Conservation (phyloP, 2,888 invertebrate species). For the Barypeithes pellucidus region DNA sequence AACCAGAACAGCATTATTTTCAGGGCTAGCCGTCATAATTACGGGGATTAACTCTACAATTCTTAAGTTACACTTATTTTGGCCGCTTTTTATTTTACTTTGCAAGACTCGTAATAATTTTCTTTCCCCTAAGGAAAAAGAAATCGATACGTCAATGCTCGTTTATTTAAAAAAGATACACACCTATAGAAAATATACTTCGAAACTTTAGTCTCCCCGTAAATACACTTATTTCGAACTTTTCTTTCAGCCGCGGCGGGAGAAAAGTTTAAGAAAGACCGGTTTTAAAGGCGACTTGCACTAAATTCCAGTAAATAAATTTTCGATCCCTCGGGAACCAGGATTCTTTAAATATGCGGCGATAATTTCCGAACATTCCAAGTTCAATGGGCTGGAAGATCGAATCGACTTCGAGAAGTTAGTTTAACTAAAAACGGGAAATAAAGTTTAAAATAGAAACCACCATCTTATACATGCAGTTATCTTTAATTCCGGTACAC, state of each 20-base stretch:
- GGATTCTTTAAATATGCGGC: constrained; percentile 51
- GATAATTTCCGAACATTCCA: constrained; percentile 51
- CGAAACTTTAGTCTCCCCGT: constrained; percentile 13
- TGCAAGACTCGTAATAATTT: no score
- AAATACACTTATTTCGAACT: constrained; percentile 16
- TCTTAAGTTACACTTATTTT: no score
- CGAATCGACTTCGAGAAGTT: constrained; percentile 38
- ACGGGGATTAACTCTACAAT: no score
- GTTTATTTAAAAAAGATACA: not conserved
- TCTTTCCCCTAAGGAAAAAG: no score
- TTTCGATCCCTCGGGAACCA: constrained; percentile 45
- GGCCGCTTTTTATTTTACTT: no score
- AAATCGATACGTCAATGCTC: not conserved
- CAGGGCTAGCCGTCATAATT: no score
- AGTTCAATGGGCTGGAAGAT: constrained; percentile 49
- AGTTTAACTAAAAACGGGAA: constrained; percentile 34
- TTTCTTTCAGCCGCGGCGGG: constrained; percentile 1
- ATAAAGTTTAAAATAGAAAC: constrained; percentile 18
- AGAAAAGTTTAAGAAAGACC: not conserved
- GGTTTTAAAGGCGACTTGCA: constrained; percentile 1
- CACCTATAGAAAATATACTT: constrained; percentile 1
- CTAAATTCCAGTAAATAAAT: constrained; percentile 53
- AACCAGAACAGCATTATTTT: no score
- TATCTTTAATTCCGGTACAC: no score
- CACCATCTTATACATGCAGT: no score